phyloP scores from a whole-genome alignment of 2,888 invertebrate species.

The Aromia moschata region DNA sequence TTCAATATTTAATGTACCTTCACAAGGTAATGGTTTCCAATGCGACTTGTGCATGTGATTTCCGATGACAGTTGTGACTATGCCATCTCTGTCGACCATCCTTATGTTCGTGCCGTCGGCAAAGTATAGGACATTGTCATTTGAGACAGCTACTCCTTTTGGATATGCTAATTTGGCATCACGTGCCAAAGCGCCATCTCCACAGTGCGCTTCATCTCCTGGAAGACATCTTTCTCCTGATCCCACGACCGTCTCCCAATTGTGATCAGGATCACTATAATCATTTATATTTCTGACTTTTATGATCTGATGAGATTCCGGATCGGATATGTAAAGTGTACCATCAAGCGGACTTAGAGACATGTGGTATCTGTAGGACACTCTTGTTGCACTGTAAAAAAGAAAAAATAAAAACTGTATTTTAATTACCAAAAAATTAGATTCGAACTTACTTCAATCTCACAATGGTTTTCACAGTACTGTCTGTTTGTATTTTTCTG shows the following conservation, averaged over 20 bases:
- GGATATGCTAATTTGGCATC: constrained; percentile 96
- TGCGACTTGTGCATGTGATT: constrained; percentile 93
- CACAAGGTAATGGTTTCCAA: constrained; percentile 93
- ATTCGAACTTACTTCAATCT: constrained; percentile 76
- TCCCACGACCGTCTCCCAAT: constrained; percentile 95
- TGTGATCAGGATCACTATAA: constrained; percentile 85
- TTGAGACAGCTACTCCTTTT: constrained; percentile 94
- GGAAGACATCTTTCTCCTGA: constrained; percentile 93
- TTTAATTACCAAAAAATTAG: neutral
- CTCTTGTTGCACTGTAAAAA: constrained; percentile 91
- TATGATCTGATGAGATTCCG: constrained; percentile 94
- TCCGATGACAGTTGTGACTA: constrained; percentile 90
- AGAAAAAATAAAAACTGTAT: too few species aligned
- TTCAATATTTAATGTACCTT: constrained; percentile 89
- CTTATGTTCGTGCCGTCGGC: constrained; percentile 94
- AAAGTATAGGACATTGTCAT: constrained; percentile 91
- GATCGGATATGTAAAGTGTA: constrained; percentile 93
- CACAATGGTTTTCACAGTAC: constrained; percentile 81
- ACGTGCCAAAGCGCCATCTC: constrained; percentile 91
- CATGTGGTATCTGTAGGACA: constrained; percentile 97
- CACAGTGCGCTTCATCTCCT: constrained; percentile 94
- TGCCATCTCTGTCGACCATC: constrained; percentile 91
- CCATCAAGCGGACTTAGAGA: constrained; percentile 94
- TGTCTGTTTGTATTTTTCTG: constrained; percentile 85
- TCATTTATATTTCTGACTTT: constrained; percentile 85